Evolutionary conservation across 2,888 invertebrate species (phyloP), one percentile per base, ranked within the genome.

Genomic region (Stenchaetothrips biformis): DNA sequence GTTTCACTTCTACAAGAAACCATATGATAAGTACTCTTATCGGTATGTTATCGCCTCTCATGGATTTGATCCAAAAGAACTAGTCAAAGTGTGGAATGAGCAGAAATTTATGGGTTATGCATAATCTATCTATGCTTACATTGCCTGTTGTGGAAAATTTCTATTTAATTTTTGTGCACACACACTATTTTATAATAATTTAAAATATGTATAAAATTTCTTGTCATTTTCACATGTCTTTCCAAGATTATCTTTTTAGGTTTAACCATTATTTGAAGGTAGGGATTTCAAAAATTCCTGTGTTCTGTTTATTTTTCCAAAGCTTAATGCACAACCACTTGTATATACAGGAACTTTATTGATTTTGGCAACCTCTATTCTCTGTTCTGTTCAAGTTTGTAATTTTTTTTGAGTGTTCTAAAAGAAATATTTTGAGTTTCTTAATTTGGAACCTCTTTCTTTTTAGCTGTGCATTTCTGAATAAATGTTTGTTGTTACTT

Each of bases 21-120:
- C 87, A 48, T 95, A 94, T 84, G 89, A 88, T 80, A 89, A 88
- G 49, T 86, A 86, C 83, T 87, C 87, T 84, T 95, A 93, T 85
- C 90, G 90, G 79, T 91, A 92, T 85, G 92, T 93, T 2, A 92
- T 97, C 82, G 94, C 95, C 8, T 92, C 94, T 0, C 97, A 97
- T 86, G 96, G 96, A 0, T 97, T 92, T 85, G 88, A 95, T 85
- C 91, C 92, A 0, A 86, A 89, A 1, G 94, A 94, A 85, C 87
- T 96, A 85, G 84, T 91, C 0, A 86, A 86, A 80, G 90, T 93
- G 37, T 96, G 96, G 96, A 92, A 90, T 83, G 92, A 94, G 85
- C 92, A 93, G 84, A 90, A 90, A 83, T 89, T 90, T 83, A 87
- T 90, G 80, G 93, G 93, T 82, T 91, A 92, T 88, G 93, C 93